Conservation (phyloP, 1,140 invertebrate genomes). For the Augochlora pura region DNA sequence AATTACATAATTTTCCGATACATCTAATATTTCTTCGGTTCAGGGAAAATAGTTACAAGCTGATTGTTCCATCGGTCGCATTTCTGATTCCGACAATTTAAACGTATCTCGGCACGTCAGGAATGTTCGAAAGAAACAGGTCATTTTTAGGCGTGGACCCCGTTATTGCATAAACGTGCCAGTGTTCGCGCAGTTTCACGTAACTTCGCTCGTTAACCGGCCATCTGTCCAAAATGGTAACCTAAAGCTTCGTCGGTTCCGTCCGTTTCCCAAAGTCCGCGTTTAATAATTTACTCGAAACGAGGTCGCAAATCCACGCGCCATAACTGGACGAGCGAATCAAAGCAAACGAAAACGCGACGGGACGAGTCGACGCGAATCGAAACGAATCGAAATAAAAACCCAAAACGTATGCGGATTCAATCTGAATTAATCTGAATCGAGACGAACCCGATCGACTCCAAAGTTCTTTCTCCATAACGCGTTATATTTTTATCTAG, state of each 20-base stretch:
- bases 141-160: slow-evolving; percentile 7
- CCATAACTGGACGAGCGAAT: too few species aligned
- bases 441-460: too few species aligned
- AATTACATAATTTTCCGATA: too few species aligned
- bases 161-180: slow-evolving; percentile 38
- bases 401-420: too few species aligned
- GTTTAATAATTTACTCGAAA: background rate
- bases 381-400: too few species aligned
- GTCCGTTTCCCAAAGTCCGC: background rate
- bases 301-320: background rate
- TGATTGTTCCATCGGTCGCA: too few species aligned
- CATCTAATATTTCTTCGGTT: too few species aligned
- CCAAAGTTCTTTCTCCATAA: background rate
- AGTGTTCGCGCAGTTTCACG: slow-evolving; percentile 36
- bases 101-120: background rate
- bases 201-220: slow-evolving; percentile 59
- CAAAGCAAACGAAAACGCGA: too few species aligned
- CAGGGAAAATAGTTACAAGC: too few species aligned
- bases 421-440: too few species aligned
- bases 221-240: slow-evolving; percentile 54
- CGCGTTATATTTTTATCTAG: background rate
- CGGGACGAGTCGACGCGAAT: too few species aligned
- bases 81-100: background rate
- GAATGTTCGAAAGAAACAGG: background rate
- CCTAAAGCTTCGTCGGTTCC: background rate